A percentile compares a stretch with the other conserved stretches of the same genome.
Evolutionary conservation across 2,888 invertebrate species (phyloP).

Genomic region (Aporophyla nigra): DNA sequence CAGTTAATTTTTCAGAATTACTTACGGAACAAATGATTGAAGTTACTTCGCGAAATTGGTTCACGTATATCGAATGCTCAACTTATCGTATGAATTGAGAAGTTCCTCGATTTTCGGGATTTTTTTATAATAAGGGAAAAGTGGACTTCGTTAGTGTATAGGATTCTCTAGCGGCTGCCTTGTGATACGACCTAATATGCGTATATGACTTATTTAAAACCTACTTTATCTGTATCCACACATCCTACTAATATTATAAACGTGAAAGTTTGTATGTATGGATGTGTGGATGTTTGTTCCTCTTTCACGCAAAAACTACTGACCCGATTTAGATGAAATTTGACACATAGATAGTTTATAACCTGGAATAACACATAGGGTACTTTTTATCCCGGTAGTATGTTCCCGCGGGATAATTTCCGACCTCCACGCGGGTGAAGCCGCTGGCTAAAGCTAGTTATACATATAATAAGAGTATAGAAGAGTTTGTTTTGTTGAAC

Average conservation of each 20-base stretch:
- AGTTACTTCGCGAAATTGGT: background rate
- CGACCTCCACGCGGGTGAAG: no score
- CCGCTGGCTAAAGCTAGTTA: no score
- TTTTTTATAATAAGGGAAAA: constrained; percentile 12
- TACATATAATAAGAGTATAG: no score
- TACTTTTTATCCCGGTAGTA: no score
- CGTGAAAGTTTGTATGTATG: no score
- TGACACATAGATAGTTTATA: no score
- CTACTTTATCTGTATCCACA: background rate
- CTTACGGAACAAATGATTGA: background rate
- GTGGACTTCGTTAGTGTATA: constrained; percentile 22
- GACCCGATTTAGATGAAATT: no score
- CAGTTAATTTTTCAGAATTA: background rate
- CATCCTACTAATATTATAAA: background rate
- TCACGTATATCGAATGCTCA: background rate
- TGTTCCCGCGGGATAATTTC: no score
- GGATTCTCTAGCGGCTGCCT: constrained; percentile 15
- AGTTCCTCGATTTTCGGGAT: constrained; percentile 7
- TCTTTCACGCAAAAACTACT: no score
- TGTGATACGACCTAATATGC: constrained; percentile 7
- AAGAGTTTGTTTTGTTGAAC: no score
- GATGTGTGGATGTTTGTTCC: no score
- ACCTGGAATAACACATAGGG: no score
- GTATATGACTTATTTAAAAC: constrained; percentile 1
- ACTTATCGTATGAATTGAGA: background rate